These are phyloP conservation scores for Manacus vitellinus DNA, from an alignment of 2,113 vertebrate genomes.

Conservation along the genomic window DNA sequence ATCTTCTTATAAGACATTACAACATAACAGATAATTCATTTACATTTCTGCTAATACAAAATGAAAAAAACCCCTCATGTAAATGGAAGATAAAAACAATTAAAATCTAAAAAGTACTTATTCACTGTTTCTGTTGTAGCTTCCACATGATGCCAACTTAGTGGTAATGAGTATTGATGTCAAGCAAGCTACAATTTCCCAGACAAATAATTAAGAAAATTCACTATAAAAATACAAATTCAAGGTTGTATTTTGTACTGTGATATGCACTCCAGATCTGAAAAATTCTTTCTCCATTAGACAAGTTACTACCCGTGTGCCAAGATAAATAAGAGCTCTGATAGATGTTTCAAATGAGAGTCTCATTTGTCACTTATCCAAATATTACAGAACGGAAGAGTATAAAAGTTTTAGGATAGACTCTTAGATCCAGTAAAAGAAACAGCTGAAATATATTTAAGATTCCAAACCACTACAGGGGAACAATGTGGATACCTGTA, in stretches of 20 bases:
- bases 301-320: neutral
- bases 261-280: neutral
- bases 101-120: neutral
- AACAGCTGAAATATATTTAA: neutral
- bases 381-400: neutral
- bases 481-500: neutral
- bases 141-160: neutral
- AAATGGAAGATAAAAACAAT: neutral
- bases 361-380: neutral
- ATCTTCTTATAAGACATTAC: neutral
- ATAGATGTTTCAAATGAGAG: neutral
- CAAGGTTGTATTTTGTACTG: neutral
- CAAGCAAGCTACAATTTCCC: neutral
- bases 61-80: neutral
- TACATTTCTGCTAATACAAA: neutral
- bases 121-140: neutral
- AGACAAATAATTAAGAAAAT: neutral
- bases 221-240: neutral
- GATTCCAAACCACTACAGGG: neutral
- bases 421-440: neutral
- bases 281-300: constrained; percentile 15
- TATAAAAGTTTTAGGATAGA: neutral
- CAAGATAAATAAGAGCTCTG: constrained; percentile 27
- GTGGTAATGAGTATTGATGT: neutral
- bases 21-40: neutral